Conservation (phyloP, 2,113 vertebrate species). For the Hydrolagus affinis region DNA sequence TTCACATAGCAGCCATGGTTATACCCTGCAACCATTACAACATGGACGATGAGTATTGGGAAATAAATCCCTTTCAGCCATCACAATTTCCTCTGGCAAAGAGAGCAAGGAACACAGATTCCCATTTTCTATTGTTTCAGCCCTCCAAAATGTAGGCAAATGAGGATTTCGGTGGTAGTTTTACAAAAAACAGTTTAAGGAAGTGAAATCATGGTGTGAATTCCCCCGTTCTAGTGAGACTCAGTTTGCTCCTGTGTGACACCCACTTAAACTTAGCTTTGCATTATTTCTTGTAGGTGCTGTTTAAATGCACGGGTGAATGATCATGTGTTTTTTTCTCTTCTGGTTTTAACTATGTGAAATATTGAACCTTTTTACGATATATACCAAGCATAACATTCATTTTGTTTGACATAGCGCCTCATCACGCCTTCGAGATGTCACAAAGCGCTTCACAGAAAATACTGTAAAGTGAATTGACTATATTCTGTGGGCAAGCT, state of each 20-base stretch:
- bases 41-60: not conserved
- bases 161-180: not conserved
- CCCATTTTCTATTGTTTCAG: conserved; percentile 3
- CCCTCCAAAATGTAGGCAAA: not conserved
- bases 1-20: not conserved
- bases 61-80: not conserved
- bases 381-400: too few species aligned
- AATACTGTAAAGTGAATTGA: too few species aligned
- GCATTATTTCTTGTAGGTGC: too few species aligned
- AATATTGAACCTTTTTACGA: too few species aligned
- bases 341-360: too few species aligned
- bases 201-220: conserved; percentile 8
- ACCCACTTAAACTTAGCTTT: too few species aligned
- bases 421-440: too few species aligned
- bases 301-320: too few species aligned
- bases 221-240: not conserved
- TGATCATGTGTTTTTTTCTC: too few species aligned
- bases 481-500: too few species aligned
- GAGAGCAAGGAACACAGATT: not conserved
- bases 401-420: too few species aligned
- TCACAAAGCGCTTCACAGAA: too few species aligned
- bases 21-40: not conserved
- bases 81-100: not conserved
- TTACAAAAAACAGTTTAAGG: not conserved
- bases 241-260: not conserved